A percentile compares a stretch with the other conserved stretches of the same genome.
Evolutionary conservation across 2,797 vertebrate species (phyloP).

Genomic region (Bradypodion ventrale): DNA sequence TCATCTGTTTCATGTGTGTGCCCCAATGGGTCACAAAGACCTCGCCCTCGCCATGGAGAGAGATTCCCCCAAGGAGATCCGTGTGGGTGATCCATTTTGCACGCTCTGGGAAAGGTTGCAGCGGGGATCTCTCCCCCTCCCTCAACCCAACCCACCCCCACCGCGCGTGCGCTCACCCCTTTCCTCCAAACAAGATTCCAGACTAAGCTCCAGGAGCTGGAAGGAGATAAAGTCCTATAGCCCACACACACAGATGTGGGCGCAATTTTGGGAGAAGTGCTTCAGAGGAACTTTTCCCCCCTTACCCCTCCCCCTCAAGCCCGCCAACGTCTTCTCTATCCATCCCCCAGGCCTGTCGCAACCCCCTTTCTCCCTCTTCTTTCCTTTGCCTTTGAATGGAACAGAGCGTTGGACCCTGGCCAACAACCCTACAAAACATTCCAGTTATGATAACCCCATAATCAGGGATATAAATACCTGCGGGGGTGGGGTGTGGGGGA

Average conservation of each 20-base stretch:
- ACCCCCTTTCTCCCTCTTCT: background rate
- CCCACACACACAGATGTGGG: background rate
- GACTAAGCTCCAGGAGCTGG: conserved; percentile 25
- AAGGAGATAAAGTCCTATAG: background rate
- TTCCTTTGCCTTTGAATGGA: background rate
- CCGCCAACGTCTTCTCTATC: too few relatives aligned
- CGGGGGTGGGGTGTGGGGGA: conserved; percentile 35
- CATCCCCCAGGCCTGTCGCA: background rate
- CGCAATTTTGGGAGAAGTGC: background rate
- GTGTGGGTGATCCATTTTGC: background rate
- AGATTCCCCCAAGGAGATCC: background rate
- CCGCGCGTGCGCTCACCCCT: too few relatives aligned
- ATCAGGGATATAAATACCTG: background rate
- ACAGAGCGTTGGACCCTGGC: background rate
- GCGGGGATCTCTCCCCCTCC: background rate
- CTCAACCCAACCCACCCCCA: background rate
- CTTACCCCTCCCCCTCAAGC: background rate
- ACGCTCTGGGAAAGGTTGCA: too few relatives aligned
- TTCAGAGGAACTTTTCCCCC: background rate
- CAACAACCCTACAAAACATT: background rate
- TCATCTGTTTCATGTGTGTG: background rate
- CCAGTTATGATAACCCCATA: conserved; percentile 17
- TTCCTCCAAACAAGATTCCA: background rate
- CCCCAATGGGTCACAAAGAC: background rate
- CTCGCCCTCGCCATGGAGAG: background rate